phyloP scores from a whole-genome alignment of 2,113 vertebrate species.

The cat (Felis catus) region F.catus_Fca126_mat1.0 CM031412.1:127965501-127966000 shows the following conservation, averaged over 20 bases:
- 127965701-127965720: neutral
- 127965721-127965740: neutral
- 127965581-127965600: neutral
- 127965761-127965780: neutral
- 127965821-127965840: neutral
- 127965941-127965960: neutral
- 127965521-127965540: too few relatives aligned
- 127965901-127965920: neutral
- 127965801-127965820: neutral
- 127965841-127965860: neutral
- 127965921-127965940: neutral
- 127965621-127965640: neutral
- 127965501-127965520: neutral
- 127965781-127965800: neutral
- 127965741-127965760: neutral
- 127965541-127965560: too few relatives aligned
- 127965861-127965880: neutral
- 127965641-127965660: neutral
- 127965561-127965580: too few relatives aligned
- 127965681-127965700: neutral
- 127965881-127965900: neutral
- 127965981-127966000: neutral
- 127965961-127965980: neutral
- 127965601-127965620: neutral
- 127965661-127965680: neutral